These are phyloP conservation scores for Clivina fossor DNA, from an alignment of 2,888 invertebrate genomes.

Conservation along the genomic window DNA sequence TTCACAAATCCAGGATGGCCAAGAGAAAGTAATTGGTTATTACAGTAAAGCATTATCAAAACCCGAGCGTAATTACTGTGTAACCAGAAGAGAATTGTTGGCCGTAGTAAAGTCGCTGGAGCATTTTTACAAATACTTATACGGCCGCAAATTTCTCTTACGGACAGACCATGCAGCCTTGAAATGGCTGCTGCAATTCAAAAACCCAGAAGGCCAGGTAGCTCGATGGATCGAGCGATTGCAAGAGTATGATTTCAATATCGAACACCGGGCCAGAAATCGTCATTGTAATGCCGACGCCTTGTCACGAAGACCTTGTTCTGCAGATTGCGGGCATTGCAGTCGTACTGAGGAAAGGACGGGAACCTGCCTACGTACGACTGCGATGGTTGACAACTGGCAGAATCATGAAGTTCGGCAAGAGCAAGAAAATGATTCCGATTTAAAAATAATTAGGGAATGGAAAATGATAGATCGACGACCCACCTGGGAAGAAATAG, in stretches of 20 bases:
- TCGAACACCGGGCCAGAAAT: slow-evolving; percentile 40
- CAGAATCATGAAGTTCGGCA: background rate
- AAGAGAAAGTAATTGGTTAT: slow-evolving; percentile 37
- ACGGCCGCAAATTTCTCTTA: slow-evolving; percentile 42
- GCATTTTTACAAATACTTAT: slow-evolving; percentile 44
- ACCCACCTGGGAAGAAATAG: slow-evolving; percentile 34
- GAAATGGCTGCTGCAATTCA: slow-evolving; percentile 45
- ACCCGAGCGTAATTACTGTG: slow-evolving; percentile 41
- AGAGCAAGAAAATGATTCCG: background rate
- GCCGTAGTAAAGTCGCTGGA: slow-evolving; percentile 41
- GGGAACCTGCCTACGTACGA: background rate
- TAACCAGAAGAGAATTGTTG: slow-evolving; percentile 42
- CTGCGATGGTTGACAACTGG: background rate
- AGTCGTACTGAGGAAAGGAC: background rate
- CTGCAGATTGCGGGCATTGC: background rate
- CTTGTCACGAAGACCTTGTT: slow-evolving; percentile 2
- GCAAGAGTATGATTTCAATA: slow-evolving; percentile 42
- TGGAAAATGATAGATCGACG: slow-evolving; percentile 16
- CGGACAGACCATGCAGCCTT: slow-evolving; percentile 45
- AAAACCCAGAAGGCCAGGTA: slow-evolving; percentile 46
- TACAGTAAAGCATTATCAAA: slow-evolving; percentile 37
- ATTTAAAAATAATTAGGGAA: background rate
- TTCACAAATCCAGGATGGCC: slow-evolving; percentile 19
- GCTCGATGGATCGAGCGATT: slow-evolving; percentile 45
- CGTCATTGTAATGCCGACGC: slow-evolving; percentile 6